A percentile compares a stretch with the other conserved stretches of the same genome.
Evolutionary conservation across 2,888 invertebrate genomes (phyloP).

Genomic region (Ischnura elegans): DNA sequence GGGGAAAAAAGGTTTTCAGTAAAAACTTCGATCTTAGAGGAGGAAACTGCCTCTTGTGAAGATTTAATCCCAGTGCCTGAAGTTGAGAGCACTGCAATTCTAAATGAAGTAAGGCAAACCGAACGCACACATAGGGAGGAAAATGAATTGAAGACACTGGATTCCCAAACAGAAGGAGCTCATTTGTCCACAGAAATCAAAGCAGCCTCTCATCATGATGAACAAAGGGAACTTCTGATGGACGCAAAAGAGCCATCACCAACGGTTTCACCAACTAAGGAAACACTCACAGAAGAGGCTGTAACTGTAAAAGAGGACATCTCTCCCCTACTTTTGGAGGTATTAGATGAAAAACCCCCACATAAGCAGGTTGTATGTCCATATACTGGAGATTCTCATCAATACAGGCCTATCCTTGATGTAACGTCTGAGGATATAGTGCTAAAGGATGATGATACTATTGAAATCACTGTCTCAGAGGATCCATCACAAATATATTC

Average conservation of each 20-base stretch:
- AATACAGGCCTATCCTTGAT: constrained; percentile 74
- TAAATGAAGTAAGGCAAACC: neutral
- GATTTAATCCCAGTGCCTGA: neutral
- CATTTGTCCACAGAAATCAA: neutral
- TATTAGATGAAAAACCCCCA: neutral
- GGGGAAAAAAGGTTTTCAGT: neutral
- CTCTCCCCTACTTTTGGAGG: neutral
- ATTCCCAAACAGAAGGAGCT: neutral
- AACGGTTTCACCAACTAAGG: neutral
- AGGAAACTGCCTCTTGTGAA: neutral
- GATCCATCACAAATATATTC: constrained; percentile 54
- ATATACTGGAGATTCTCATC: constrained; percentile 34
- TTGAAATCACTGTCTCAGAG: constrained; percentile 77
- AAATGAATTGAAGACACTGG: neutral
- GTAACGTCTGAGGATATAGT: constrained; percentile 76
- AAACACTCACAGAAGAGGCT: neutral
- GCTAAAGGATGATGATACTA: constrained; percentile 78
- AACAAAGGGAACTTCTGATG: neutral
- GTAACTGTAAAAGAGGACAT: neutral
- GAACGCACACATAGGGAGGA: neutral
- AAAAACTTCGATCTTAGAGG: neutral
- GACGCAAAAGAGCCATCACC: neutral
- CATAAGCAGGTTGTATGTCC: neutral
- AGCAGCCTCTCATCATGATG: neutral
- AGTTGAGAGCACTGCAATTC: neutral